Evolutionary conservation across 2,888 invertebrate genomes (phyloP), one percentile per base, ranked within the genome.

Genomic region (Anodontia alba): DNA sequence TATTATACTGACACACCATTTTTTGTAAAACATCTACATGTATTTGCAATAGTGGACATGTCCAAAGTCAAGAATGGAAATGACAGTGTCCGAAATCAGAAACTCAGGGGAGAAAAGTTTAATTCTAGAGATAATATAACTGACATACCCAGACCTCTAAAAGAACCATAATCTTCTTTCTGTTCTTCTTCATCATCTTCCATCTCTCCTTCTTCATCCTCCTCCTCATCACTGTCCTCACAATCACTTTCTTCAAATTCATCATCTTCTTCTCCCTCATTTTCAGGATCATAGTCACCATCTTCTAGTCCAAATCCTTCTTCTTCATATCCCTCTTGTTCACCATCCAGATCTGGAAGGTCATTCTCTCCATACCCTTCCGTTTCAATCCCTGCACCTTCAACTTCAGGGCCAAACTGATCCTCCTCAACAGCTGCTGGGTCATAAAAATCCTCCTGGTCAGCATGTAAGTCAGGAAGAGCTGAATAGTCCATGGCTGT

Each of bases 171-270:
- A 17, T 46, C 46, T 3, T 46, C 88, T 33, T 80, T 87, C 68
- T 83, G 78, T 38, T 87, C 88, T 57, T 84, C 85, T 70, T 87
- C 78, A 29, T 76, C 80, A 26, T 72, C 85, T 0, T 75, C 73
- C n/a, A n/a, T n/a, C 15, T 80, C 79, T 12, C 72, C 80, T 7
- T 57, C 84, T 26, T 79, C 81, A 0, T 73, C 73, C 7, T 82
- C 79, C 23, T 77, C 80, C 8, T 66, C 87, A 49, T 79, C 81
- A 54, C 46, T 69, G 17, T 78, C 84, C 29, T 75, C 74, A 36
- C 69, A 78, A n/a, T 82, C 78, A 5, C 74, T 76, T n/a, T 51
- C 82, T 17, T 80, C 73, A 1, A 62, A 54, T 26, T 78, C 79
- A 62, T 68, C 69, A 17, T 78, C 74, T n/a, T 66, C 78, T 17